phyloP scores from a whole-genome alignment of 2,888 invertebrate species.

The Halictus quadricinctus region DNA sequence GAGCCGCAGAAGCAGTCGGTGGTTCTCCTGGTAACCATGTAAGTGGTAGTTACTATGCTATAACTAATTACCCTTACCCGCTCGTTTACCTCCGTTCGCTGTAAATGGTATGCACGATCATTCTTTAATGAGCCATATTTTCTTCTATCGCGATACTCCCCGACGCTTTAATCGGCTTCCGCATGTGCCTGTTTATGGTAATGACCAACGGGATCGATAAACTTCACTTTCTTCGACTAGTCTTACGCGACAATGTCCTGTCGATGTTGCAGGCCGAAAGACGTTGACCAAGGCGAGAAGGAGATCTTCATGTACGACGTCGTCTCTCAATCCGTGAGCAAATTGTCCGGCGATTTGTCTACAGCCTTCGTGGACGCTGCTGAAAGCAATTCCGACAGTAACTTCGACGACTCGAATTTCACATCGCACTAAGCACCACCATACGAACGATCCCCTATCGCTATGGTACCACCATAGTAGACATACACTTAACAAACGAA shows the following conservation, averaged over 20 bases:
- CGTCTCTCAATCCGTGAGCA: constrained; percentile 88
- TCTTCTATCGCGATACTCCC: constrained; percentile 19
- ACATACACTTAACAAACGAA: constrained; percentile 15
- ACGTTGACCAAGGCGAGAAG: constrained; percentile 84
- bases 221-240: constrained; percentile 43
- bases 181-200: constrained; percentile 10
- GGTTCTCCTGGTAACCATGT: constrained; percentile 92
- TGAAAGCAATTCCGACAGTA: constrained; percentile 88
- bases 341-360: constrained; percentile 91
- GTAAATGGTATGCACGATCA: constrained; percentile 42
- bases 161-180: constrained; percentile 33
- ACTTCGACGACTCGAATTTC: constrained; percentile 68
- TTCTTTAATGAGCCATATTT: constrained; percentile 34
- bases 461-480: constrained; percentile 7
- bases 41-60: constrained; percentile 81
- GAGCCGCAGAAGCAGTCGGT: constrained; percentile 91
- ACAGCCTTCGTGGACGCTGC: constrained; percentile 94
- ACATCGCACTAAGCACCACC: constrained; percentile 47
- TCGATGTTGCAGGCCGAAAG: constrained; percentile 82
- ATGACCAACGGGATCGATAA: not conserved
- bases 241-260: constrained; percentile 24
- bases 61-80: constrained; percentile 47
- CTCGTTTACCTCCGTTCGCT: constrained; percentile 42
- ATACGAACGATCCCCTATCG: constrained; percentile 8
- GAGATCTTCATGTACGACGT: constrained; percentile 96